Evolutionary conservation across 2,113 vertebrate species (phyloP).

Genomic region (Alethe diademata): DNA sequence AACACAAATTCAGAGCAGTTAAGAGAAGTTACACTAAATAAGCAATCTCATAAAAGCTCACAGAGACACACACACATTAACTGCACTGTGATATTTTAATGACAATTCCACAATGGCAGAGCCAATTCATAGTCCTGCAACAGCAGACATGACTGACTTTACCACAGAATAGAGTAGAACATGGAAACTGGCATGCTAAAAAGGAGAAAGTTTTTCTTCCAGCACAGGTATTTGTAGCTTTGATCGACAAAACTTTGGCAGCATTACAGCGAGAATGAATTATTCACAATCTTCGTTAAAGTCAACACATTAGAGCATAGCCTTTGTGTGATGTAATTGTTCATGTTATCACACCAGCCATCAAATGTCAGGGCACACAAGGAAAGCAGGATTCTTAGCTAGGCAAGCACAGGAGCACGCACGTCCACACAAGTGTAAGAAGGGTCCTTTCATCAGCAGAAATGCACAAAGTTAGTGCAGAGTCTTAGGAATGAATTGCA

Average conservation of each 20-base stretch:
- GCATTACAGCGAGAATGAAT: neutral
- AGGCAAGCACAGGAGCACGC: neutral
- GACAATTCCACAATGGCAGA: neutral
- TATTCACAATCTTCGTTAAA: neutral
- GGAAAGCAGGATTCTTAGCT: neutral
- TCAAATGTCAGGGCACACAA: neutral
- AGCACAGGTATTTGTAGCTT: neutral
- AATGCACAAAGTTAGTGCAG: neutral
- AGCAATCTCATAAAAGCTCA: neutral
- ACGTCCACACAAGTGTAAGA: neutral
- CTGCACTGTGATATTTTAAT: neutral
- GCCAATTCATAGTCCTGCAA: neutral
- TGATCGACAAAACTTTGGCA: neutral
- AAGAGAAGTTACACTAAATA: neutral
- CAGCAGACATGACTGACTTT: neutral
- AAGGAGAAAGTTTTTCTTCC: neutral
- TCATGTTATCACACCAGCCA: neutral
- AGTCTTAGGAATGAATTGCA: neutral
- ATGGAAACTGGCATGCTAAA: neutral
- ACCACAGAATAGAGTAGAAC: neutral
- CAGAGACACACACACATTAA: neutral
- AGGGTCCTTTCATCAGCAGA: neutral
- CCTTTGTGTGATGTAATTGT: neutral
- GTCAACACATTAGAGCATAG: neutral
- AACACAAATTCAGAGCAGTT: neutral